Evolutionary conservation across 2,888 invertebrate genomes (phyloP).

Genomic region (Phengaris alcon): DNA sequence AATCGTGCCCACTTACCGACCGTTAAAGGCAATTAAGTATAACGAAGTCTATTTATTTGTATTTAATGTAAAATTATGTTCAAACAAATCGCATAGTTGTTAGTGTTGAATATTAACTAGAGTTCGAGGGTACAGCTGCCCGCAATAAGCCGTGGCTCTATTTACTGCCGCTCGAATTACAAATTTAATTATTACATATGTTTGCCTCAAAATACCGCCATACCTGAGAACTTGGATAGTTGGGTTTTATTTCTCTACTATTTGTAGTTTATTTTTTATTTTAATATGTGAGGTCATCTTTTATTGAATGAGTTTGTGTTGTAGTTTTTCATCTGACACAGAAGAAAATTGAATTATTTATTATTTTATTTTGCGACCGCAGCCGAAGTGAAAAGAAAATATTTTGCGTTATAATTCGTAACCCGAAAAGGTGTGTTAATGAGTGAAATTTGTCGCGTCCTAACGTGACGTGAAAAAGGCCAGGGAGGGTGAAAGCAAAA

Average conservation of each 20-base stretch:
- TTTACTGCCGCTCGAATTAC: slow-evolving; percentile 51
- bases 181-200: slow-evolving; percentile 50
- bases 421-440: slow-evolving; percentile 34
- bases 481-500: slow-evolving; percentile 43
- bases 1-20: background rate
- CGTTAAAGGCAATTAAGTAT: background rate
- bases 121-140: slow-evolving; percentile 59
- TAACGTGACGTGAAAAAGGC: slow-evolving; percentile 28
- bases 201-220: slow-evolving; percentile 53
- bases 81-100: slow-evolving; percentile 40
- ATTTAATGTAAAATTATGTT: slow-evolving; percentile 46
- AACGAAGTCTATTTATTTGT: background rate
- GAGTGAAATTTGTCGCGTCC: slow-evolving; percentile 29
- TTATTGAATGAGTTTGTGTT: background rate
- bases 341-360: background rate
- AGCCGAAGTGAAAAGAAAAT: background rate
- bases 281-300: background rate
- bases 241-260: background rate
- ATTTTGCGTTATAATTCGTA: background rate
- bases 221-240: background rate
- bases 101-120: slow-evolving; percentile 52
- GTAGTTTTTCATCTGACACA: background rate
- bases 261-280: background rate
- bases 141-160: slow-evolving; percentile 61
- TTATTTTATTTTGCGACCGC: background rate